Evolutionary conservation across 2,797 vertebrate species (phyloP), one percentile per base, ranked within the genome.

Genomic region (Rhyacichthys aspro): DNA sequence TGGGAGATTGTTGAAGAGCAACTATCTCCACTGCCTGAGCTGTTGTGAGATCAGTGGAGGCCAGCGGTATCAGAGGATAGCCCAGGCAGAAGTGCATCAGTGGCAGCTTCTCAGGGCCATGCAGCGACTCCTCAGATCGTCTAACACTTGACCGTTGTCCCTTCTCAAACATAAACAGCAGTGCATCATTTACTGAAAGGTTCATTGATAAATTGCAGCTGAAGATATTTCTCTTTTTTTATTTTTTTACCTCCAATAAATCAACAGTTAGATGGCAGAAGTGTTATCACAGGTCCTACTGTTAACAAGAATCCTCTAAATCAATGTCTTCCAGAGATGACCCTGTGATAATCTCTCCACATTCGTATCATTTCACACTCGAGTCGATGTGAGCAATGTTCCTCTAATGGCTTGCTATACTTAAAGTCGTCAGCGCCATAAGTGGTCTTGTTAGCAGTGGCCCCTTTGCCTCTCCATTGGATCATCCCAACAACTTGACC

Each of bases 401-500:
- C 74, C 81, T 81, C 80, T 88, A 91, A 91, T 91, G 83, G 85
- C 86, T 75, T 59, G 77, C 90, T 82, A 60, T 85, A 89, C 88
- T 89, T 82, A 85, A 81, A 88, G 74, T 78, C 52, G 76, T 81
- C 83, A 68, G 82, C 82, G 60, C 62, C 73, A 81, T 63, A 73
- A 85, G 85, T 84, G 83, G 64, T 44, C 73, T 85, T 82, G 88
- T 91, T 88, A 86, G 74, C 81, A 7, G 56, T 64, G 78, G 74
- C 83, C 81, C 75, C 60, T 74, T 53, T 44, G 60, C 76, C 85
- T 81, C 83, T 84, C 66, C 68, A 66, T 50, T 67, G 72, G 84
- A 88, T 88, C 88, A 86, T 75, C 71, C 65, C 66, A 55, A 59
- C 89, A 86, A 83, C 89, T 90, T 85, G 88, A 92, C 88, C 90